phyloP scores from a whole-genome alignment of 2,888 invertebrate species.

The Melipona beecheii region DNA sequence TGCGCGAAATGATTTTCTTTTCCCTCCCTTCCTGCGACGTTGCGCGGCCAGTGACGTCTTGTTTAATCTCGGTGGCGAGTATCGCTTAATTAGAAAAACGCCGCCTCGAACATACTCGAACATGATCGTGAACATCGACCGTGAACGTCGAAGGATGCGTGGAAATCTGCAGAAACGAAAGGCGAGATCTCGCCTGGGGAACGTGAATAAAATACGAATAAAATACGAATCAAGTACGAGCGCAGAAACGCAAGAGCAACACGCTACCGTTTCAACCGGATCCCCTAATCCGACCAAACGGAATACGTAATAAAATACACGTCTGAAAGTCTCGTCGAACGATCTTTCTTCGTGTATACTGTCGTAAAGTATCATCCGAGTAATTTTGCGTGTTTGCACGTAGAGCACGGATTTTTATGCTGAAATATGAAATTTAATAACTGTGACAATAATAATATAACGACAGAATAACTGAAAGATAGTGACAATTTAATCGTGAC shows the following conservation, averaged over 20 bases:
- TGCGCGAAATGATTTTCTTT: conserved; percentile 55
- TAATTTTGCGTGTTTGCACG: too few relatives aligned
- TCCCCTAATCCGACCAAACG: conserved; percentile 4
- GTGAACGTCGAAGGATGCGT: not conserved
- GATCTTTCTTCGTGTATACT: not conserved
- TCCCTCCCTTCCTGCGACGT: conserved; percentile 29
- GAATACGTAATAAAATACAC: conserved; percentile 7
- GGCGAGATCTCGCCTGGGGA: too few relatives aligned
- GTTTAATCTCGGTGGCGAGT: conserved; percentile 36
- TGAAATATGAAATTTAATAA: too few relatives aligned
- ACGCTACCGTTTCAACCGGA: conserved; percentile 17
- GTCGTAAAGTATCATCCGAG: not conserved
- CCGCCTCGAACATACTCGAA: not conserved
- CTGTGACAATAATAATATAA: too few relatives aligned
- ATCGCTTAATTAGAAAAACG: conserved; percentile 21
- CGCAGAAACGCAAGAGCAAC: not conserved
- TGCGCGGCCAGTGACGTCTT: conserved; percentile 51
- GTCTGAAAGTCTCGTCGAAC: not conserved
- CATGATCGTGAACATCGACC: not conserved
- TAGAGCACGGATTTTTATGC: too few relatives aligned
- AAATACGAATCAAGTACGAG: not conserved
- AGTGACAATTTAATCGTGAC: too few relatives aligned
- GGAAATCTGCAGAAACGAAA: not conserved
- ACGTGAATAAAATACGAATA: too few relatives aligned
- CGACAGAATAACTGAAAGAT: too few relatives aligned